phyloP scores from a whole-genome alignment of 2,888 invertebrate genomes.

The Leptopterna dolabrata region DNA sequence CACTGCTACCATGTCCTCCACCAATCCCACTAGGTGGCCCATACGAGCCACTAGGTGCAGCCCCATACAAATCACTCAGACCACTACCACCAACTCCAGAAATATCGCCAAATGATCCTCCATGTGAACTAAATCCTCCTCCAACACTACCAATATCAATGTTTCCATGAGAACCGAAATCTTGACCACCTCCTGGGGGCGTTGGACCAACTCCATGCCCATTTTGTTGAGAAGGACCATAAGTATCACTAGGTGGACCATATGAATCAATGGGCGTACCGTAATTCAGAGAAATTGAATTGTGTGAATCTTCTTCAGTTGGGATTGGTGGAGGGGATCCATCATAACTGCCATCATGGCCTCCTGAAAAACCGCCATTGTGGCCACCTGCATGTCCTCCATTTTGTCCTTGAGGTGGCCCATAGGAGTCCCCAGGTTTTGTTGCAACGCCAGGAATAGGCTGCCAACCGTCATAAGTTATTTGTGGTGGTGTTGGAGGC shows the following conservation, averaged over 20 bases:
- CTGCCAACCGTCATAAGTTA: conserved; percentile 87
- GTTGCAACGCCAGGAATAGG: conserved; percentile 78
- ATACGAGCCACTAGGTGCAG: conserved; percentile 54
- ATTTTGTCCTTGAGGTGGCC: conserved; percentile 62
- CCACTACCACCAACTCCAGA: conserved; percentile 65
- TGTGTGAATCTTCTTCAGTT: background rate
- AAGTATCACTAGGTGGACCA: conserved; percentile 34
- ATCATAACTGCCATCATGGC: conserved; percentile 9
- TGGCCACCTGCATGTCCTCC: background rate
- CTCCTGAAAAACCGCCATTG: background rate
- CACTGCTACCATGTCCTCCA: conserved; percentile 63
- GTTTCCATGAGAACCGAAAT: background rate
- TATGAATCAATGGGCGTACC: conserved; percentile 32
- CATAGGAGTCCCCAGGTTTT: conserved; percentile 62
- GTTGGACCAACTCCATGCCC: conserved; percentile 65
- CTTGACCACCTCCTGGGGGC: conserved; percentile 48
- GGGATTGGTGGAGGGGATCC: conserved; percentile 31
- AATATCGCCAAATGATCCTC: conserved; percentile 56
- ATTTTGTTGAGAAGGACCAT: conserved; percentile 64
- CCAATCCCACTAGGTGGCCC: conserved; percentile 50
- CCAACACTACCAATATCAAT: conserved; percentile 63
- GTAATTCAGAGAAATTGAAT: conserved; percentile 32
- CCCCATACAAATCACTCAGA: conserved; percentile 65
- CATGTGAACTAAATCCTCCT: conserved; percentile 54
- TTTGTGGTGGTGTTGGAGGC: conserved; percentile 79